phyloP scores from a whole-genome alignment of 1,140 invertebrate genomes.

The Apis mellifera region DNA sequence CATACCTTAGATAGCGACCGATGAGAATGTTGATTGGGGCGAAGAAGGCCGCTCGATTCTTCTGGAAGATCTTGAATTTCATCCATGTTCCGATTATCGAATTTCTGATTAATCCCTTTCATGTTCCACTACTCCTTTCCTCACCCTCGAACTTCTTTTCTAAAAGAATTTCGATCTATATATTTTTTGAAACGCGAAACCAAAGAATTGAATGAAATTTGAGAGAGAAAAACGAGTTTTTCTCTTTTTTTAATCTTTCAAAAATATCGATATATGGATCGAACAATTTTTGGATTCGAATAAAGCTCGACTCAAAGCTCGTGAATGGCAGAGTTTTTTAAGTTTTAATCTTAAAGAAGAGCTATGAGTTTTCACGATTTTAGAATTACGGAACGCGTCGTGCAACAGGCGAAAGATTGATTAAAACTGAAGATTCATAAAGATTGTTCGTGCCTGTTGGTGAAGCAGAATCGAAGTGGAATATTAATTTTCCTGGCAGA shows the following conservation, averaged over 20 bases:
- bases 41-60: constrained; percentile 16
- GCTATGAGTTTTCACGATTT: no score
- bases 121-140: no score
- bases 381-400: background rate
- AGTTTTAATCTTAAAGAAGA: background rate
- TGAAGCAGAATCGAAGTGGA: background rate
- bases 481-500: constrained; percentile 29
- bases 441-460: background rate
- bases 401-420: background rate
- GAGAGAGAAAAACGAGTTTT: no score
- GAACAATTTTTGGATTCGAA: no score
- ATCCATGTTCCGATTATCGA: background rate
- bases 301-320: background rate
- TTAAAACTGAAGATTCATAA: background rate
- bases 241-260: no score
- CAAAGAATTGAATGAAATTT: background rate
- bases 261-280: no score
- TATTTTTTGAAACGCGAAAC: background rate
- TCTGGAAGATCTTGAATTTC: background rate
- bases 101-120: background rate
- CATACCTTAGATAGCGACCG: constrained; percentile 22
- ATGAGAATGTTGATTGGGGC: background rate
- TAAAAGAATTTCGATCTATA: background rate
- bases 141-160: no score
- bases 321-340: no score